Evolutionary conservation across 1,140 invertebrate species (phyloP).

Genomic region (Doryteuthis pealeii): DNA sequence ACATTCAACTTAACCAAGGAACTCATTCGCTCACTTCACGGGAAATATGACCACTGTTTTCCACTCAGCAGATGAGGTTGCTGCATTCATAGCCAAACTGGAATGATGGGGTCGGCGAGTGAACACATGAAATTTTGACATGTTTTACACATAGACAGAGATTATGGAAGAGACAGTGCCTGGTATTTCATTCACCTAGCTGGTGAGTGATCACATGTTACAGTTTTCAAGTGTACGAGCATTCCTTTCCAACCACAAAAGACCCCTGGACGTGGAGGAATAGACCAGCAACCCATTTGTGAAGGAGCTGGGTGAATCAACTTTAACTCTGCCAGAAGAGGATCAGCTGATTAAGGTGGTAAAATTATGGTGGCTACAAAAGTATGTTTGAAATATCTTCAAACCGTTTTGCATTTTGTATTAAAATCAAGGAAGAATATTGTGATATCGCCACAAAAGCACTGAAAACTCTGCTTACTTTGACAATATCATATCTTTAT

Average conservation of each 20-base stretch:
- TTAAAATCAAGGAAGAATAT: too few species aligned
- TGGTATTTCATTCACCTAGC: slow-evolving; percentile 20
- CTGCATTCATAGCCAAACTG: slow-evolving; percentile 89
- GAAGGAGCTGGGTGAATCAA: background rate
- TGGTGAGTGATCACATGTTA: slow-evolving; percentile 32
- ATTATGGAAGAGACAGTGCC: slow-evolving; percentile 8
- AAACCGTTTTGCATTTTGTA: background rate
- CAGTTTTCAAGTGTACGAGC: slow-evolving; percentile 27
- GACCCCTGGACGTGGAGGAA: slow-evolving; percentile 35
- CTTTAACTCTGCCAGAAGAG: background rate
- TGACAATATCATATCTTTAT: too few species aligned
- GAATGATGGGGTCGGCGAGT: too few species aligned
- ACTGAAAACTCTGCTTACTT: too few species aligned
- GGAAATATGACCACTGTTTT: slow-evolving; percentile 78
- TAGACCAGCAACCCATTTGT: background rate
- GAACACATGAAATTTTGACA: too few species aligned
- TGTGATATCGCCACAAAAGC: too few species aligned
- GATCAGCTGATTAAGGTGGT: background rate
- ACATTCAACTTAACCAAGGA: too few species aligned
- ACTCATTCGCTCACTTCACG: background rate
- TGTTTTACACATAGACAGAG: slow-evolving; percentile 81
- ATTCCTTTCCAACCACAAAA: slow-evolving; percentile 38
- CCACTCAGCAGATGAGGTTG: slow-evolving; percentile 99
- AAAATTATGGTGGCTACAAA: background rate
- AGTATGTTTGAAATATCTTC: slow-evolving; percentile 7